Evolutionary conservation across 2,797 vertebrate genomes (phyloP).

Genomic region (Arrhamphus sclerolepis): DNA sequence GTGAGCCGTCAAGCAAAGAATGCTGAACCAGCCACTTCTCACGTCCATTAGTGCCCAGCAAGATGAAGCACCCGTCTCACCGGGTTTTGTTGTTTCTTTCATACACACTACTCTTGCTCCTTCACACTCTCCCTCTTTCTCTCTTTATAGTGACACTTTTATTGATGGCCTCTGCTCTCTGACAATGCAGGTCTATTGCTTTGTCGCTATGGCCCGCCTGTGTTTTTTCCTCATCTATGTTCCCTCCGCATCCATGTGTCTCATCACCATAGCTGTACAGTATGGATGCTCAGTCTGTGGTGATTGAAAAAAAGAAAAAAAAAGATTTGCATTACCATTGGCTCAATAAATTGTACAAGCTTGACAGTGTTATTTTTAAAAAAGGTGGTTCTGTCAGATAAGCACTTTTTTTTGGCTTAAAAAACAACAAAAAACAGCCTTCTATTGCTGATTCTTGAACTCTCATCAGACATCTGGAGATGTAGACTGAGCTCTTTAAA

Average conservation of each 20-base stretch:
- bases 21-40: slow-evolving; percentile 66
- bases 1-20: slow-evolving; percentile 72
- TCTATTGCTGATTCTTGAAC: slow-evolving; percentile 13
- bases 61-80: slow-evolving; percentile 70
- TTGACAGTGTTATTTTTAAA: slow-evolving; percentile 6
- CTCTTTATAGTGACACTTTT: slow-evolving; percentile 66
- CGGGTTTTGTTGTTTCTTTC: slow-evolving; percentile 72
- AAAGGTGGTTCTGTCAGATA: slow-evolving; percentile 17
- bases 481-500: slow-evolving; percentile 68
- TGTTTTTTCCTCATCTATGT: slow-evolving; percentile 32
- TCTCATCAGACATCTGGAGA: slow-evolving; percentile 44
- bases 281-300: slow-evolving; percentile 6
- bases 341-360: slow-evolving; percentile 31
- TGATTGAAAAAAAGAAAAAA: slow-evolving; percentile 41
- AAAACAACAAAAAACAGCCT: slow-evolving; percentile 17
- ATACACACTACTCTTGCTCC: slow-evolving; percentile 56
- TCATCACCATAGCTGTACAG: slow-evolving; percentile 23
- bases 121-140: slow-evolving; percentile 54
- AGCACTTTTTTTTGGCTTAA: not conserved
- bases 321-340: slow-evolving; percentile 30
- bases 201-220: slow-evolving; percentile 53
- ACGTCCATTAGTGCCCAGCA: slow-evolving; percentile 65
- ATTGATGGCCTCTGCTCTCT: slow-evolving; percentile 77
- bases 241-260: slow-evolving; percentile 5
- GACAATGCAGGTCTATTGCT: slow-evolving; percentile 71